Percentiles rank a stretch among this genome's conserved stretches.
These are phyloP conservation scores for Alcedo quadribrachys DNA, from an alignment of 2,797 vertebrate genomes.

Conservation along the genomic window DNA sequence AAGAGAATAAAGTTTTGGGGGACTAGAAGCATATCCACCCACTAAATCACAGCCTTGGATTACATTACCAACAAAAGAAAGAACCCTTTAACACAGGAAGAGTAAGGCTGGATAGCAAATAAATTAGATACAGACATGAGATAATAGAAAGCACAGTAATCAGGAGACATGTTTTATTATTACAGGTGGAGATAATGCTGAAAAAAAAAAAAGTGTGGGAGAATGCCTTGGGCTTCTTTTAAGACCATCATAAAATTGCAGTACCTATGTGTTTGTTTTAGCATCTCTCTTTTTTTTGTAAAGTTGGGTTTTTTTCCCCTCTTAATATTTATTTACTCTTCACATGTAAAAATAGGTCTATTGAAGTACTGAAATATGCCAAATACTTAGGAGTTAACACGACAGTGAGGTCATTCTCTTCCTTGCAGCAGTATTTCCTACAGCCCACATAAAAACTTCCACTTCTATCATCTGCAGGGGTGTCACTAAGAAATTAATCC, in stretches of 20 bases:
- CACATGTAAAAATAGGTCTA: not conserved
- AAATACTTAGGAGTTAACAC: not conserved
- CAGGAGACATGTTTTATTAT: conserved; percentile 89
- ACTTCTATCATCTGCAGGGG: not conserved
- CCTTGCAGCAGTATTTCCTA: not conserved
- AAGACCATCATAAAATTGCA: conserved; percentile 61
- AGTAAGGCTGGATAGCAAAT: conserved; percentile 75
- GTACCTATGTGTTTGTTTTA: conserved; percentile 43
- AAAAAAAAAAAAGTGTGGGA: conserved; percentile 81
- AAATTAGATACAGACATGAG: conserved; percentile 88
- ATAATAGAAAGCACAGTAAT: conserved; percentile 85
- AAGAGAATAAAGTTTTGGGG: not conserved
- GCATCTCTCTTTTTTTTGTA: not conserved
- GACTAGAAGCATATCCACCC: not conserved
- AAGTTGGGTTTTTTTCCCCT: not conserved
- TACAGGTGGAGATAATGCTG: conserved; percentile 88
- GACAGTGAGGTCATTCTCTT: not conserved
- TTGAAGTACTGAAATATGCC: not conserved
- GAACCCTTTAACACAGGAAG: conserved; percentile 63
- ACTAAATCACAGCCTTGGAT: conserved; percentile 57
- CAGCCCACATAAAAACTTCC: not conserved
- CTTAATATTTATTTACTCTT: conserved; percentile 29
- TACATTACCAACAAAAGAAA: conserved; percentile 52
- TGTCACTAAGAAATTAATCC: not conserved
- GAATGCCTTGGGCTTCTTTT: conserved; percentile 80